Percentiles rank a stretch among this genome's conserved stretches.
Conservation (phyloP, 2,888 invertebrate genomes). For the Cephus sareptanus region DNA sequence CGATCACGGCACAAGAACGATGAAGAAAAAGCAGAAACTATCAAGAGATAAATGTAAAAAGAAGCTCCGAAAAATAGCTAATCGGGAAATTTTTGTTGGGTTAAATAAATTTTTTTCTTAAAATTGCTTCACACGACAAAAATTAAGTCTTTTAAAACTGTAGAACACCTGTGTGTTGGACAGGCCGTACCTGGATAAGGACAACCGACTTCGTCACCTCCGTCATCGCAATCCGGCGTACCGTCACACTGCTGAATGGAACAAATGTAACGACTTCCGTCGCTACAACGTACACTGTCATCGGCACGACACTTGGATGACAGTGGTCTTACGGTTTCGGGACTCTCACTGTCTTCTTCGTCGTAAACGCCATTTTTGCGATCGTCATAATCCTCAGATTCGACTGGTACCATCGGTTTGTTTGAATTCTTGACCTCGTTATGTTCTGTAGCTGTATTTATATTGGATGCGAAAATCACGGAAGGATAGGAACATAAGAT, state of each 20-base stretch:
- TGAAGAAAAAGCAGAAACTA: neutral
- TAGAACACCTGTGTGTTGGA: neutral
- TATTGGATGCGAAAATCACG: neutral
- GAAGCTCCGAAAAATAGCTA: neutral
- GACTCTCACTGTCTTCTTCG: neutral
- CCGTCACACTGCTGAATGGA: constrained; percentile 74
- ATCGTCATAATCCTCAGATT: neutral
- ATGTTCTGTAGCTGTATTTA: neutral
- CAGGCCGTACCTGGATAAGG: constrained; percentile 37
- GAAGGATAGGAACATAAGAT: neutral
- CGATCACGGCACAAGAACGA: neutral
- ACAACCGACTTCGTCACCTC: constrained; percentile 77
- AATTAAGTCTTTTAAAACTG: neutral
- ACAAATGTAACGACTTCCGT: constrained; percentile 70
- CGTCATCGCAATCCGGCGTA: constrained; percentile 73
- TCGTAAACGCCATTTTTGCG: neutral
- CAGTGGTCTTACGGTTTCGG: neutral
- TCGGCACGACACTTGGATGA: constrained; percentile 67
- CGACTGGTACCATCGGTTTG: neutral
- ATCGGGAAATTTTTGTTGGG: neutral
- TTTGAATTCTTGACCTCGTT: neutral
- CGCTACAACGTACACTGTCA: constrained; percentile 68
- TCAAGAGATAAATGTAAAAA: neutral
- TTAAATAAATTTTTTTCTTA: neutral
- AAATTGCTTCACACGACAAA: neutral